Base-by-base conservation (phyloP, 2,888 invertebrate species). In the Loripinus fragilis region DNA sequence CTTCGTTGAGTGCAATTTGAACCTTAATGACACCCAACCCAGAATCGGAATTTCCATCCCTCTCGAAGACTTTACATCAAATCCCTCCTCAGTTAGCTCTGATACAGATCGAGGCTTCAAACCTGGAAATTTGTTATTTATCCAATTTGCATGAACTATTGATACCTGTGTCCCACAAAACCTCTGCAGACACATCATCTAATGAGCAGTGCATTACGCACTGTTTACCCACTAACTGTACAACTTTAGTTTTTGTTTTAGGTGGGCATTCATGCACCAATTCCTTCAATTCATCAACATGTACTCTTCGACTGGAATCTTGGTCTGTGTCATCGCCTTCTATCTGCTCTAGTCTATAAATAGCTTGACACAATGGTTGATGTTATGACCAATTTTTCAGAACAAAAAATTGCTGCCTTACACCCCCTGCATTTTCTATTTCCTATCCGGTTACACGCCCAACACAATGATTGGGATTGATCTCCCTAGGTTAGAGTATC, bases 141-240 rank as follows among this genome's bases (percentile, higher is more conserved):
- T 45, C 66, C 45, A 65, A 25, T 45, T 41, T 7, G 48, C 41
- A 35, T 60, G 55, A 1, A 79, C 33, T 30, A 79, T 33, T 17
- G 75, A 79, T 33, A 75, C 69, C 72, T 52, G 70, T 75, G 35
- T 75, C 75, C 75, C 75, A 75, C 41, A 75, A 52, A 17, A 55
- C 75, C 33, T 68, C 1, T 50, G 30, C 15, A 0, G 3, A 2
- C 8, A 48, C 12, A 7, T 48, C 50, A 45, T 64, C 35, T 30
- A 75, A 35, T 10, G 3, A 25, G 48, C 42, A 60, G 0, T 25
- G 3, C 33, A 75, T 64, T 2, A 65, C 2, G 48, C 75, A 70
- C 38, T 67, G n/a, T 12, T 42, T 25, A 60, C 65, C 75, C 17
- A 75, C 45, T 30, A 75, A 64, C 8, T 75, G 64, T 12, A 70